Conservation (phyloP, 2,888 invertebrate species). For the Leucophenga maculata region DNA sequence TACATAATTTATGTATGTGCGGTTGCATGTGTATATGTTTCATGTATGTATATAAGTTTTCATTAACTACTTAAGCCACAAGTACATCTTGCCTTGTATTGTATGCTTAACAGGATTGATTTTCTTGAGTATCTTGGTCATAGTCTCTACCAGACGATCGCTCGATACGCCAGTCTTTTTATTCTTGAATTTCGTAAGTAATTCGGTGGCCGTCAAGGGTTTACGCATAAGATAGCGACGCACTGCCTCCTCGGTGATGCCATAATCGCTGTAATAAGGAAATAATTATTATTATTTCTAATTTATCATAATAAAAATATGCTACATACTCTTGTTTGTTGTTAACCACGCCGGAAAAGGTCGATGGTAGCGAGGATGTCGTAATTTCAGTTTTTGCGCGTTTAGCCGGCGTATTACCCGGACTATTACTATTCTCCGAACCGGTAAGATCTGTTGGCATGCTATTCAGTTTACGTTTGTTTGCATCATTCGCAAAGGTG, state of each 20-base stretch:
- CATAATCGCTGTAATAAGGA: slow-evolving; percentile 80
- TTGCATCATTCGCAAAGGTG: slow-evolving; percentile 56
- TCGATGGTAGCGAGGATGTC: slow-evolving; percentile 68
- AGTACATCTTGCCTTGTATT: slow-evolving; percentile 94
- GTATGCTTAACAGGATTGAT: slow-evolving; percentile 94
- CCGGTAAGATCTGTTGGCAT: slow-evolving; percentile 71
- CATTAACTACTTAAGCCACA: slow-evolving; percentile 79
- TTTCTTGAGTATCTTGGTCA: slow-evolving; percentile 94
- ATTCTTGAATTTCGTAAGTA: slow-evolving; percentile 94
- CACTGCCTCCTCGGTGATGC: slow-evolving; percentile 95
- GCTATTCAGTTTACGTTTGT: slow-evolving; percentile 69
- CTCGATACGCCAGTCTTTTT: slow-evolving; percentile 92
- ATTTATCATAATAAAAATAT: slow-evolving; percentile 50
- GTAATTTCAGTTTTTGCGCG: slow-evolving; percentile 64
- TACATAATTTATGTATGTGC: no score
- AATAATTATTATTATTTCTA: background rate
- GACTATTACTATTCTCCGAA: slow-evolving; percentile 71
- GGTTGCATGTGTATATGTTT: background rate
- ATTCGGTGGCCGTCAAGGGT: slow-evolving; percentile 97
- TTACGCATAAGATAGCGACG: slow-evolving; percentile 94
- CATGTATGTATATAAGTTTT: background rate
- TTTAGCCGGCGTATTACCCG: slow-evolving; percentile 70
- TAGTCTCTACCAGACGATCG: slow-evolving; percentile 91
- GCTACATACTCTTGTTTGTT: slow-evolving; percentile 71
- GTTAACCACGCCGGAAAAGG: slow-evolving; percentile 69